Percentiles rank a stretch among this genome's conserved stretches.
These are phyloP conservation scores for Aplochiton taeniatus DNA, from an alignment of 2,797 vertebrate species.

Conservation along the genomic window DNA sequence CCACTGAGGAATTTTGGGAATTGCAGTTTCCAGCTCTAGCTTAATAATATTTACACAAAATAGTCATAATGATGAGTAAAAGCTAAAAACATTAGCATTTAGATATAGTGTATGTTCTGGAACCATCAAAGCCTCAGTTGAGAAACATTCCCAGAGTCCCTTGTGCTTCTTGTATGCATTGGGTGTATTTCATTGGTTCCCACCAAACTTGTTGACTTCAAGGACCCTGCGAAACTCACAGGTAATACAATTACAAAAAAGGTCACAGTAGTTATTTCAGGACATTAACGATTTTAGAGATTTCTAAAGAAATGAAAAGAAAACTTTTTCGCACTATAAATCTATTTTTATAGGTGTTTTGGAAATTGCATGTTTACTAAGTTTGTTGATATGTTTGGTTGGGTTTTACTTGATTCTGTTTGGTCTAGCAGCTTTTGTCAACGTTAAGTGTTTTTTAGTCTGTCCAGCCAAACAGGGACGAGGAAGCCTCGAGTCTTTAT, in stretches of 20 bases:
- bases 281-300: constrained; percentile 79
- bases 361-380: constrained; percentile 83
- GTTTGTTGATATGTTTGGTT: constrained; percentile 61
- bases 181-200: constrained; percentile 99
- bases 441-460: constrained; percentile 64
- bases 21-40: constrained; percentile 81
- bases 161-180: constrained; percentile 93
- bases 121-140: constrained; percentile 84
- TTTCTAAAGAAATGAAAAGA: constrained; percentile 83
- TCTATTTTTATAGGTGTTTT: constrained; percentile 89
- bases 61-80: constrained; percentile 58
- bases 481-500: constrained; percentile 54
- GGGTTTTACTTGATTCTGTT: constrained; percentile 67
- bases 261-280: constrained; percentile 74
- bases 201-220: constrained; percentile 80
- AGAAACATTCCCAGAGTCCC: constrained; percentile 95
- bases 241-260: constrained; percentile 46
- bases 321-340: constrained; percentile 85
- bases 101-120: constrained; percentile 82
- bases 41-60: constrained; percentile 45
- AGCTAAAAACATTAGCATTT: constrained; percentile 81
- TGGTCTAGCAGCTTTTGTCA: constrained; percentile 63
- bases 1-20: constrained; percentile 93
- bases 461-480: constrained; percentile 61
- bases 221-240: constrained; percentile 72